Conservation (phyloP, 1,140 invertebrate species). For the Caerostris darwini region DNA sequence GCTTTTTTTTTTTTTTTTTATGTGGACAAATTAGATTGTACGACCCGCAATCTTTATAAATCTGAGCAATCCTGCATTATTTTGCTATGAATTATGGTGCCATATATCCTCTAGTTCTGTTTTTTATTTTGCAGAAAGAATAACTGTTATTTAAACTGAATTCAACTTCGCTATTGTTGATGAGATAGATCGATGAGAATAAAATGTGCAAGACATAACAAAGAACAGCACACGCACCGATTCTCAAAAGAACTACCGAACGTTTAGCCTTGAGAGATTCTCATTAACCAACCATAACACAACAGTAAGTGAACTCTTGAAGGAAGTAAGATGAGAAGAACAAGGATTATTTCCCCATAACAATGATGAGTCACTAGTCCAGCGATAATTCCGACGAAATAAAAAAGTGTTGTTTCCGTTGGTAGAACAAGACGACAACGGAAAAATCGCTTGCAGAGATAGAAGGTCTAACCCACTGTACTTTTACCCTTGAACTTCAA, state of each 20-base stretch:
- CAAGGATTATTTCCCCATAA: not conserved
- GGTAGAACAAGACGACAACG: not conserved
- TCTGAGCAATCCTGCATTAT: too few species aligned
- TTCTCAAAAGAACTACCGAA: not conserved
- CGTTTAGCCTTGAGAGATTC: not conserved
- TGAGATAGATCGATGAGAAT: not conserved
- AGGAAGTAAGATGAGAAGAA: not conserved
- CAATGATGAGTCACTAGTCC: not conserved
- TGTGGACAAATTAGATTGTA: too few species aligned
- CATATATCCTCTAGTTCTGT: not conserved
- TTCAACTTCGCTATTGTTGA: not conserved
- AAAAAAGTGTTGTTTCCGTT: slow-evolving; percentile 16
- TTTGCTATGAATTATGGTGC: too few species aligned
- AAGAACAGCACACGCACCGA: not conserved
- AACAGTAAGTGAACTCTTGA: slow-evolving; percentile 1
- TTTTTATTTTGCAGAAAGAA: not conserved
- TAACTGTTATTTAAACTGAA: not conserved
- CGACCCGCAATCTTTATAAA: too few species aligned
- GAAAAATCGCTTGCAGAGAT: not conserved
- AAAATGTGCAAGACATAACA: not conserved
- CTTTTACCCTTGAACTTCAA: slow-evolving; percentile 21
- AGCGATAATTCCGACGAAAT: not conserved
- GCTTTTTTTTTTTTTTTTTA: too few species aligned
- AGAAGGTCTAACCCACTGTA: not conserved
- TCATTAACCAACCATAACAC: not conserved